A percentile compares a stretch with the other conserved stretches of the same genome.
These are phyloP conservation scores for Drosophila neocordata DNA, from an alignment of 1,140 invertebrate genomes.

Conservation along the genomic window DNA sequence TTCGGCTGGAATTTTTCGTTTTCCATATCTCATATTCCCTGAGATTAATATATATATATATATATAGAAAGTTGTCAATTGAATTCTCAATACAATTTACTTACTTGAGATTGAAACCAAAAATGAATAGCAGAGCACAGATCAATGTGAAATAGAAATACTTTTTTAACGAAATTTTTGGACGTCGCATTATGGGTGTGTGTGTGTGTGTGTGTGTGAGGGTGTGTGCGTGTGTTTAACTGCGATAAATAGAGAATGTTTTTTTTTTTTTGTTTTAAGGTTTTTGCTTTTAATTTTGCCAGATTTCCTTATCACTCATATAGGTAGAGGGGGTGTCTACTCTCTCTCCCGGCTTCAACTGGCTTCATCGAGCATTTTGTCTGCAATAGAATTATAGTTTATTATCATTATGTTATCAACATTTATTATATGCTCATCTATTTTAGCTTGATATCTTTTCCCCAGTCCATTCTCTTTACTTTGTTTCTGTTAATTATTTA, in stretches of 20 bases:
- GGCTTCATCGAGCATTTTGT: constrained; percentile 36
- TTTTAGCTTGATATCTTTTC: too few species aligned
- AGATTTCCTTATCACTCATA: constrained; percentile 9
- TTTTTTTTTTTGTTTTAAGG: too few species aligned
- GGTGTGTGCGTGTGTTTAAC: neutral
- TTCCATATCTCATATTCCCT: constrained; percentile 81
- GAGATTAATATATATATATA: neutral
- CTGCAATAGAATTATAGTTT: neutral
- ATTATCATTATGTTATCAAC: too few species aligned
- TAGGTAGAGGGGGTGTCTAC: constrained; percentile 20
- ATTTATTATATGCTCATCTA: too few species aligned
- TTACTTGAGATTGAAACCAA: constrained; percentile 82
- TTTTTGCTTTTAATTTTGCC: neutral
- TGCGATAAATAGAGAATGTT: too few species aligned
- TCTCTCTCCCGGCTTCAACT: constrained; percentile 28
- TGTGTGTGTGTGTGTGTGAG: neutral
- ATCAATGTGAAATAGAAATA: constrained; percentile 81
- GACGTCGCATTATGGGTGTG: constrained; percentile 67
- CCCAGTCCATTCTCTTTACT: too few species aligned
- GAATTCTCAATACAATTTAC: constrained; percentile 25
- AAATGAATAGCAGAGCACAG: constrained; percentile 76
- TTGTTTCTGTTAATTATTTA: too few species aligned
- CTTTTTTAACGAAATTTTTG: constrained; percentile 81
- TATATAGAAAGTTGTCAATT: too few species aligned
- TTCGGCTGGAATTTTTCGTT: constrained; percentile 42